A percentile compares a stretch with the other conserved stretches of the same genome.
Evolutionary conservation across 1,140 invertebrate species (phyloP).

Genomic region (Dendroctonus valens): DNA sequence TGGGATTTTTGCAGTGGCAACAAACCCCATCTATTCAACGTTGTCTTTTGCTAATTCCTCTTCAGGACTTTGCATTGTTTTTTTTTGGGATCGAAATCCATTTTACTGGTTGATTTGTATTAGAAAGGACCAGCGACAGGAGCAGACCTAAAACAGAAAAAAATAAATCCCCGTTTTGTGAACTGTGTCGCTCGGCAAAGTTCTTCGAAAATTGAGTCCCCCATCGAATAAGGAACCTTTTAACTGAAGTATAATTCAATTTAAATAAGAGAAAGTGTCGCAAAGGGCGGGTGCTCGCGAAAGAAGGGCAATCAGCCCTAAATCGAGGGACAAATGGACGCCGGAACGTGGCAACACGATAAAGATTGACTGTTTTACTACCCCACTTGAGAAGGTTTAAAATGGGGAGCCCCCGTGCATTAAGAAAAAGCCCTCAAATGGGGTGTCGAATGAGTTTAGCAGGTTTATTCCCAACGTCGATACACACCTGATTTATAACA

Average conservation of each 20-base stretch:
- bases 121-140: too few species aligned
- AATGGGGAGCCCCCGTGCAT: constrained; percentile 23
- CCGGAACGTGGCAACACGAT: constrained; percentile 47
- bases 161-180: too few species aligned
- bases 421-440: constrained; percentile 26
- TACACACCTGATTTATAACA: not conserved
- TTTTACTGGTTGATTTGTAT: too few species aligned
- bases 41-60: too few species aligned
- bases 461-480: constrained; percentile 9
- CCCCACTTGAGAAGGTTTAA: constrained; percentile 38
- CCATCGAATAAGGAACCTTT: constrained; percentile 37
- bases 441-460: constrained; percentile 31
- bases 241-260: constrained; percentile 50
- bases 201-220: constrained; percentile 9
- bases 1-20: too few species aligned
- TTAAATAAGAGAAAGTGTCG: constrained; percentile 50
- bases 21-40: too few species aligned
- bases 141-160: too few species aligned
- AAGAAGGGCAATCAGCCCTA: constrained; percentile 43
- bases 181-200: not conserved
- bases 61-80: too few species aligned
- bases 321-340: constrained; percentile 38
- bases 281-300: constrained; percentile 34
- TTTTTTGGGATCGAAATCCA: too few species aligned
- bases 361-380: constrained; percentile 48